Evolutionary conservation across 2,113 vertebrate species (phyloP), one percentile per base, ranked within the genome.

Genomic region (Stegostoma tigrinum): DNA sequence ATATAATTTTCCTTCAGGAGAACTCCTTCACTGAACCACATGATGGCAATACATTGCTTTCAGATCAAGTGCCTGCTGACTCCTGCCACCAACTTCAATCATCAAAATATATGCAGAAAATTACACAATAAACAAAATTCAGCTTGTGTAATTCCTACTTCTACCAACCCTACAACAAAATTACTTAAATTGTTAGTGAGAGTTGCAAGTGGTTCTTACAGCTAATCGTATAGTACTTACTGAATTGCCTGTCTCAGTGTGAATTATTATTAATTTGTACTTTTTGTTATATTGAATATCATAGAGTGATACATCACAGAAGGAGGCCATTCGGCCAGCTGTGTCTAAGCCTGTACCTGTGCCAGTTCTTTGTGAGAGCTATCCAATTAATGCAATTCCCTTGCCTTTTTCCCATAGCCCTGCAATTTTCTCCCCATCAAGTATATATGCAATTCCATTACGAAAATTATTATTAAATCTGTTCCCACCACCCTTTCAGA

Each of bases 121-220:
- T 98, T 98, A 97, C 96, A 97, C 97, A 97, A 96, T 96, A 96
- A 96, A 96, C 96, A 97, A 98, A 98, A 97, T 97, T 97, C 96
- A 97, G 97, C 97, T 97, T 34, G 96, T 97, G 97, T 98, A 98
- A 98, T 98, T 97, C 97, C 96, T 96, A 96, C 96, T 97, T 97
- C 97, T 96, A 96, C 96, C 97, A 96, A 97, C 96, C 97, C 97
- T 97, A 97, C 98, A 98, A 97, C 97, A 97, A 97, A 98, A 98
- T 98, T 97, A 97, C 97, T 97, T 97, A 97, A 98, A 98, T 98
- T 97, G 98, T 97, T 97, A 96, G 96, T 95, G 97, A 96, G 97
- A 96, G 97, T 87, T 96, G 96, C 97, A 97, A 97, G 96, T 97
- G 97, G 96, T 97, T 97, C 97, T 97, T 97, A 96, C 97, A 96